These are phyloP conservation scores for Hyles euphorbiae DNA, from an alignment of 1,140 invertebrate species.

Conservation along the genomic window DNA sequence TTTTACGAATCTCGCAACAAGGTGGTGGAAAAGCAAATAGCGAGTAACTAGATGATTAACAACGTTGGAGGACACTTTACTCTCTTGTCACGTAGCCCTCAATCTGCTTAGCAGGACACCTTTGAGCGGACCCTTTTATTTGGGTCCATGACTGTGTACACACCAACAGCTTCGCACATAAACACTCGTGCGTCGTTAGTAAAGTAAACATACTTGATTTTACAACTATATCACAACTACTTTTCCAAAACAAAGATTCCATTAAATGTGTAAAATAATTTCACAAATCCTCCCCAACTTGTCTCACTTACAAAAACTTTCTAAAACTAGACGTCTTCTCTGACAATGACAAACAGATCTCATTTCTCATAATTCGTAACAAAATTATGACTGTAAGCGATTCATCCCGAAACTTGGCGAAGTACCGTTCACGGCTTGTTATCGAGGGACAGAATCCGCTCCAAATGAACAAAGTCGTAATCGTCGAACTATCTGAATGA, in stretches of 20 bases:
- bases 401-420: constrained; percentile 32
- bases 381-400: constrained; percentile 35
- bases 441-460: constrained; percentile 36
- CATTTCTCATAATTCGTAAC: constrained; percentile 20
- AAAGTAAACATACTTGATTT: constrained; percentile 16
- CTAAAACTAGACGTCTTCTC: constrained; percentile 10
- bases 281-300: no score
- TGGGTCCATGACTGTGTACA: constrained; percentile 45
- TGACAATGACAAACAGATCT: constrained; percentile 25
- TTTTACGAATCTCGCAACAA: no score
- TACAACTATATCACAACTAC: constrained; percentile 7
- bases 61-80: constrained; percentile 27
- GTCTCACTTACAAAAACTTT: background rate
- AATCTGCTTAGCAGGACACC: constrained; percentile 63
- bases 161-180: constrained; percentile 47
- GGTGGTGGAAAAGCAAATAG: background rate
- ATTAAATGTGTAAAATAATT: no score
- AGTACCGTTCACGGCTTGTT: constrained; percentile 27
- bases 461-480: constrained; percentile 39
- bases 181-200: constrained; percentile 26
- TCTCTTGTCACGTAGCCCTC: constrained; percentile 49
- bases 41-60: constrained; percentile 39
- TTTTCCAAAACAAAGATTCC: no score
- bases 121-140: constrained; percentile 48
- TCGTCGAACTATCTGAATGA: constrained; percentile 38